These are phyloP conservation scores for Halcyon leucocephala DNA, from an alignment of 2,797 vertebrate genomes.

Conservation along the genomic window DNA sequence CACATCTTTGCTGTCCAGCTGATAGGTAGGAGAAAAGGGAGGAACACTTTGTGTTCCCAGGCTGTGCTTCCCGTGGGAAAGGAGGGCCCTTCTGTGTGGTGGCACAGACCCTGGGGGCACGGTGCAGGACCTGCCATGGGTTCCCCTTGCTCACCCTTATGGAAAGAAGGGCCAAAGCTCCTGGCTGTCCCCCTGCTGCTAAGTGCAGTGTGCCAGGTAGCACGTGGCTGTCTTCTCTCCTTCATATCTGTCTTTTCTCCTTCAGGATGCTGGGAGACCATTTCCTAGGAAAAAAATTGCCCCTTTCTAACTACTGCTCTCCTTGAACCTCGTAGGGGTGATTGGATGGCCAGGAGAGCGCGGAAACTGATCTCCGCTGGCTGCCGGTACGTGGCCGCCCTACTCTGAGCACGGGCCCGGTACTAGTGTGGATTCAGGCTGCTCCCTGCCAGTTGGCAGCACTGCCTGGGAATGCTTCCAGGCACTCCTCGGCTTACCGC, in stretches of 20 bases:
- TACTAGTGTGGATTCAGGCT: not conserved
- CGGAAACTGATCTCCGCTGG: not conserved
- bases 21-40: not conserved
- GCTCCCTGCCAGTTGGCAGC: not conserved
- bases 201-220: not conserved
- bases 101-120: accelerated
- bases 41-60: not conserved
- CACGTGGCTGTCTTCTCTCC: accelerated
- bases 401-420: not conserved
- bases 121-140: not conserved
- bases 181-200: not conserved
- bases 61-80: not conserved
- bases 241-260: not conserved
- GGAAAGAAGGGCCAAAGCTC: not conserved
- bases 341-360: not conserved
- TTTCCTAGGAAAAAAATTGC: not conserved
- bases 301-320: not conserved
- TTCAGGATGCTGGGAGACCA: not conserved
- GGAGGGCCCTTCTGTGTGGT: not conserved
- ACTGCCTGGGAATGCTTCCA: not conserved
- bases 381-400: not conserved
- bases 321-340: not conserved
- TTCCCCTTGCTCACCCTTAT: accelerated
- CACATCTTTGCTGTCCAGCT: not conserved
- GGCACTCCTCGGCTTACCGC: accelerated